phyloP scores from a whole-genome alignment of 2,113 vertebrate genomes.

The Hoplias malabaricus region DNA sequence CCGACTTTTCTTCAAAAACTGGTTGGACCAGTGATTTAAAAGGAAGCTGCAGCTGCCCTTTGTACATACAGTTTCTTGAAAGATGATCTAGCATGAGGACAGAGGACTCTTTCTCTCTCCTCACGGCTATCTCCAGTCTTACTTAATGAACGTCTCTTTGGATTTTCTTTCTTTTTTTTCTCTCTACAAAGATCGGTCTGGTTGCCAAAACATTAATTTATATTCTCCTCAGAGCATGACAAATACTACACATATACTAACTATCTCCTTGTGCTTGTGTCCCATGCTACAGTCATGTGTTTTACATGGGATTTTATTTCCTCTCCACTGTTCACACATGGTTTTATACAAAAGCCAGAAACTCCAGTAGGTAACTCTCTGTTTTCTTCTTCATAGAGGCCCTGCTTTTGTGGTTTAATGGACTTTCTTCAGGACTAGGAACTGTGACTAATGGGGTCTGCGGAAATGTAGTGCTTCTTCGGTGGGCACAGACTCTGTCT shows the following conservation, averaged over 20 bases:
- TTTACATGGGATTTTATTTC: constrained; percentile 39
- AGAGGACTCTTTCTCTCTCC: constrained; percentile 30
- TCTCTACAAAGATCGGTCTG: not conserved
- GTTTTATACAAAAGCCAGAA: constrained; percentile 36
- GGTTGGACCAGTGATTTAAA: constrained; percentile 14
- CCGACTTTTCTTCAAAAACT: not conserved
- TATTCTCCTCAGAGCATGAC: constrained; percentile 41
- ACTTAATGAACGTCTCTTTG: constrained; percentile 18
- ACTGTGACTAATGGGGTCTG: constrained; percentile 38
- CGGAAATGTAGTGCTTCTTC: constrained; percentile 11
- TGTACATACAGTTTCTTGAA: constrained; percentile 40
- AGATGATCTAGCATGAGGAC: constrained; percentile 30
- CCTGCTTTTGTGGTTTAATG: constrained; percentile 37
- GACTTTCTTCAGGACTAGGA: constrained; percentile 37
- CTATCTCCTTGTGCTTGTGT: constrained; percentile 34
- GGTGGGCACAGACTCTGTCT: constrained; percentile 25
- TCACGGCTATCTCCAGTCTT: constrained; percentile 26
- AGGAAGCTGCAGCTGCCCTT: constrained; percentile 11
- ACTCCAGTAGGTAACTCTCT: constrained; percentile 16
- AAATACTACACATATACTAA: constrained; percentile 22
- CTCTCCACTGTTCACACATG: constrained; percentile 33
- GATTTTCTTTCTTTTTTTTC: constrained; percentile 5
- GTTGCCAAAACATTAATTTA: constrained; percentile 23
- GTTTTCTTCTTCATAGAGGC: constrained; percentile 24
- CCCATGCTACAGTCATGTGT: constrained; percentile 32